Percentiles rank a stretch among this genome's conserved stretches.
Conservation (phyloP, 2,113 vertebrate species). For the Leptosomus discolor region DNA sequence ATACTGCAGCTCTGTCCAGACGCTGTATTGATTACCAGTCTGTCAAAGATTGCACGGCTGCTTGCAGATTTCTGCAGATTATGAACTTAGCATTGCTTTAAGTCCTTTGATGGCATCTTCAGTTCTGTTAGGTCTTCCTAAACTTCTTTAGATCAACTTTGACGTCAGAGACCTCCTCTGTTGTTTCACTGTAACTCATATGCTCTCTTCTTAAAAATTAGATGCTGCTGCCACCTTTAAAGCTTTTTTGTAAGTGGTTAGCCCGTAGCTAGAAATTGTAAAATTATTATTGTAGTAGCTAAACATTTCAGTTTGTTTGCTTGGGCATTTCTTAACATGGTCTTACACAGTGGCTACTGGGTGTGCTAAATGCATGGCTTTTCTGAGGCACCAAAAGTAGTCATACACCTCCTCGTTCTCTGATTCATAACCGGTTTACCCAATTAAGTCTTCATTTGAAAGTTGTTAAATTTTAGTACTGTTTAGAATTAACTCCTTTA, state of each 20-base stretch:
- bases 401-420: neutral
- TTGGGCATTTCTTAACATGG: neutral
- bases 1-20: neutral
- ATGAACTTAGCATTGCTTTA: neutral
- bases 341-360: neutral
- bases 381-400: neutral
- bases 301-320: neutral
- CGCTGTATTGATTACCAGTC: neutral
- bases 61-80: neutral
- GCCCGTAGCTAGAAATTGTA: neutral
- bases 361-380: neutral
- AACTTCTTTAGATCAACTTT: neutral
- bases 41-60: neutral
- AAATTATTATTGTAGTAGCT: neutral
- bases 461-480: neutral
- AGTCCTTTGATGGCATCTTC: neutral
- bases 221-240: neutral
- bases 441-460: neutral
- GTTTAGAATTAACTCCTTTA: neutral
- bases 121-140: neutral
- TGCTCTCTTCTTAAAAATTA: neutral
- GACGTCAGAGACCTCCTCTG: neutral
- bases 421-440: neutral
- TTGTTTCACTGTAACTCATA: neutral
- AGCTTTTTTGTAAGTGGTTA: neutral